Evolutionary conservation across 2,888 invertebrate genomes (phyloP), one percentile per base, ranked within the genome.

Genomic region (Archips xylosteana): DNA sequence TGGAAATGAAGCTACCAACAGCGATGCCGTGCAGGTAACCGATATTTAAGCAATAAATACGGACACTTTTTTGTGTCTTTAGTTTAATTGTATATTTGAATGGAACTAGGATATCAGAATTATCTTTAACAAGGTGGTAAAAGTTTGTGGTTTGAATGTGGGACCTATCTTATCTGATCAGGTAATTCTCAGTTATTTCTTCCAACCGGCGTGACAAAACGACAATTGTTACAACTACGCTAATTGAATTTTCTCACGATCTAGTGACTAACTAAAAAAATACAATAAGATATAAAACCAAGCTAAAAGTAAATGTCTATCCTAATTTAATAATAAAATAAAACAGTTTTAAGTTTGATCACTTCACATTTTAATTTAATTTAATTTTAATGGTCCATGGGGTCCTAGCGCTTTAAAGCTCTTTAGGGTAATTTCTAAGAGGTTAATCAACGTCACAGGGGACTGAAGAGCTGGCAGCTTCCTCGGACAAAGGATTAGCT

Each of bases 1-100:
- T 75, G 95, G 95, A 1, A 94, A 95, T 47, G 96, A 97, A 83
- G 95, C 97, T 0, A 97, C 96, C 9, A 97, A 97, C 83, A 96
- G 96, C 80, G 88, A 95, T 45, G 92, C 95, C 82, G 95, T 96
- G 78, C 97, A 98, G 95, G 97, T 97, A 78, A 77, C 79, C 75
- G 63, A 13, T 74, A 64, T 76, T 78, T 69, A 76, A 45, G n/a
- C 36, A 4, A 10, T 3, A 34, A 36, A 15, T 54, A 54, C 8
- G 8, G 8, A 54, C 54, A 15, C 4, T 8, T 15, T 15, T 57
- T 57, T 23, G 4, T 2, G 8, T 15, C 0, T 6, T 2, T 15
- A 15, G 51, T 54, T 23, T 54, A 2, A 8, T 15, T 15, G 15
- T 2, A 9, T 2, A n/a, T 8, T 54, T 5, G 9, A 54, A 54